Evolutionary conservation across 37 sponge, comb jelly and placozoan species (phyloP).

Genomic region (Beroe forskalii): DNA sequence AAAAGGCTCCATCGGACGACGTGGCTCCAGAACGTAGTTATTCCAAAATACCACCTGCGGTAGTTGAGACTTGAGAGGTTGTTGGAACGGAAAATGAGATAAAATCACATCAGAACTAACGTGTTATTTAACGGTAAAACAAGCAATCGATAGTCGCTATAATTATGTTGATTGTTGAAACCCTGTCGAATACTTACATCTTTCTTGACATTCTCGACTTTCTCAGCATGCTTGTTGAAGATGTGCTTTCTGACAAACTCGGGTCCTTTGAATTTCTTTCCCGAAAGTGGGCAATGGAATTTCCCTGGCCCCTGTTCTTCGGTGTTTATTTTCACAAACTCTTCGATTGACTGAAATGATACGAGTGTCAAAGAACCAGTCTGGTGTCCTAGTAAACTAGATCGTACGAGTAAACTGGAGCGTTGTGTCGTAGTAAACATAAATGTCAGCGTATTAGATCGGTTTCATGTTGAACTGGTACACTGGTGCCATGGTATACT

Average conservation of each 20-base stretch:
- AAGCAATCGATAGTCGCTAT: neutral
- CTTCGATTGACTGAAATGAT: constrained; percentile 69
- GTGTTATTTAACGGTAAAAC: neutral
- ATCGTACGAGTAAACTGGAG: too few relatives aligned
- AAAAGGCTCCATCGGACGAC: constrained; percentile 75
- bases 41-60: constrained; percentile 81
- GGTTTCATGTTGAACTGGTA: too few relatives aligned
- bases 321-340: constrained; percentile 85
- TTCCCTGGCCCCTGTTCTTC: constrained; percentile 83
- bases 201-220: constrained; percentile 79
- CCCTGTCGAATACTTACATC: constrained; percentile 89
- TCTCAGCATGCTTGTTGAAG: constrained; percentile 92
- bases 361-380: too few relatives aligned
- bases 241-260: constrained; percentile 98
- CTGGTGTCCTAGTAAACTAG: too few relatives aligned
- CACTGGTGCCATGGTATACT: neutral
- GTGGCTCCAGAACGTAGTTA: constrained; percentile 82
- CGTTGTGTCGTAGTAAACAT: too few relatives aligned
- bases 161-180: neutral
- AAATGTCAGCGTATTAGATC: too few relatives aligned
- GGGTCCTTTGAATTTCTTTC: constrained; percentile 95
- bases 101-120: too few relatives aligned
- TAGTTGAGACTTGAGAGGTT: too few relatives aligned
- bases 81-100: too few relatives aligned
- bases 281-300: constrained; percentile 96